A percentile compares a stretch with the other conserved stretches of the same genome.
These are phyloP conservation scores for Ia io DNA, from an alignment of 2,113 vertebrate species.

Conservation along the genomic window DNA sequence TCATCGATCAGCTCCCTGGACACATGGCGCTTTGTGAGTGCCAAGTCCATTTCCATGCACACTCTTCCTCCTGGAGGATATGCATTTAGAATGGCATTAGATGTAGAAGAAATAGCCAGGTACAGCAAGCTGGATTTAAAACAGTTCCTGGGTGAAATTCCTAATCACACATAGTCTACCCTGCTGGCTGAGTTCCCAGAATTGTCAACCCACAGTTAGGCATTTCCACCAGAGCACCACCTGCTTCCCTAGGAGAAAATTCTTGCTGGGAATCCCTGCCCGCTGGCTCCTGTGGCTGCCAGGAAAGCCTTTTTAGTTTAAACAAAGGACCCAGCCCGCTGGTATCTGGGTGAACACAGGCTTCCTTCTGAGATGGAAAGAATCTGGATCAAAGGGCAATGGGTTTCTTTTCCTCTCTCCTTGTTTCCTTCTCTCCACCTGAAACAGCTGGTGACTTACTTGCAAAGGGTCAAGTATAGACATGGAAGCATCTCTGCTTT, in stretches of 20 bases:
- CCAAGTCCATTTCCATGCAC: not conserved
- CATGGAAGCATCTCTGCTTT: accelerated
- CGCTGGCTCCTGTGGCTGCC: constrained; percentile 51
- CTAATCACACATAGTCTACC: not conserved
- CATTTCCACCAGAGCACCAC: not conserved
- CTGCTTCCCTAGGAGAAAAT: not conserved
- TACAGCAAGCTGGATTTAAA: constrained; percentile 2
- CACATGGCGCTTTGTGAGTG: accelerated
- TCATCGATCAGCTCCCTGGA: not conserved
- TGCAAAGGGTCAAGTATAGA: not conserved
- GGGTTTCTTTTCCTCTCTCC: not conserved
- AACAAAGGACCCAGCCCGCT: constrained; percentile 57
- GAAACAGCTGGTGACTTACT: not conserved
- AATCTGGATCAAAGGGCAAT: not conserved
- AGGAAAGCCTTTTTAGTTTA: constrained; percentile 66
- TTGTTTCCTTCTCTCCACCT: not conserved
- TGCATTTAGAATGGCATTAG: not conserved
- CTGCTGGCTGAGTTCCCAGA: constrained; percentile 14
- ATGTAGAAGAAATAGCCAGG: not conserved
- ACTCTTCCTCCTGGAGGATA: not conserved
- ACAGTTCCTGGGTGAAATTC: not conserved
- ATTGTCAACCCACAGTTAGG: not conserved
- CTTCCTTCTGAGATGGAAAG: constrained; percentile 71
- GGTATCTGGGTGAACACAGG: constrained; percentile 48
- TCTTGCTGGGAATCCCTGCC: not conserved